These are phyloP conservation scores for Simalia tracyae DNA, from an alignment of 2,797 vertebrate species.

Conservation along the genomic window DNA sequence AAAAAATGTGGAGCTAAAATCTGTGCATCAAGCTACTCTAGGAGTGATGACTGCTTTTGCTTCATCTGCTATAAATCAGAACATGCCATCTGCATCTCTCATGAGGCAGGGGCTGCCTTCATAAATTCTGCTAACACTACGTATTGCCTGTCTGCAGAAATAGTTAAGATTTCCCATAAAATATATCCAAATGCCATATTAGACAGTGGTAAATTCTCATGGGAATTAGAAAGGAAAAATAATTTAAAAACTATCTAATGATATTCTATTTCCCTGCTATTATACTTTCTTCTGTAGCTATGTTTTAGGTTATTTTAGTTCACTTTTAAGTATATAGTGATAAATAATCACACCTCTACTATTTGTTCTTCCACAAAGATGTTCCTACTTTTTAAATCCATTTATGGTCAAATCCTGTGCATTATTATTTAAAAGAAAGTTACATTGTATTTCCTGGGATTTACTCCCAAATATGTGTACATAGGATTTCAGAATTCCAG, in stretches of 20 bases:
- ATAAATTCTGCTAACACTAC: constrained; percentile 44
- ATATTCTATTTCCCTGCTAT: not conserved
- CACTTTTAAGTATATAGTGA: not conserved
- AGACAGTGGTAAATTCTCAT: constrained; percentile 14
- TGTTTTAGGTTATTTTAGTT: constrained; percentile 11
- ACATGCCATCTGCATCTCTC: constrained; percentile 43
- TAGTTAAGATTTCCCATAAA: constrained; percentile 45
- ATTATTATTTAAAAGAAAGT: not conserved
- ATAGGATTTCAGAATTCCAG: not conserved
- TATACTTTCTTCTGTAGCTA: not conserved
- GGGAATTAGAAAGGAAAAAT: constrained; percentile 17
- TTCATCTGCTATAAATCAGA: constrained; percentile 49
- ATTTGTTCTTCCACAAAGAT: not conserved
- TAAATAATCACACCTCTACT: not conserved
- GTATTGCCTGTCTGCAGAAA: constrained; percentile 47
- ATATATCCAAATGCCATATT: constrained; percentile 7
- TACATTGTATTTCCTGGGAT: not conserved
- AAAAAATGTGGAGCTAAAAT: not conserved
- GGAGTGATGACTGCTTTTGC: constrained; percentile 37
- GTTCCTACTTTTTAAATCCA: not conserved
- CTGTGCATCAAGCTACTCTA: not conserved
- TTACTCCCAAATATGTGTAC: not conserved
- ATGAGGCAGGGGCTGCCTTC: constrained; percentile 41
- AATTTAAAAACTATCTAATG: constrained; percentile 8
- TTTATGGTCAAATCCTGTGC: not conserved